Base-by-base conservation (phyloP, 2,113 vertebrate species). In the Percina caprodes region DNA sequence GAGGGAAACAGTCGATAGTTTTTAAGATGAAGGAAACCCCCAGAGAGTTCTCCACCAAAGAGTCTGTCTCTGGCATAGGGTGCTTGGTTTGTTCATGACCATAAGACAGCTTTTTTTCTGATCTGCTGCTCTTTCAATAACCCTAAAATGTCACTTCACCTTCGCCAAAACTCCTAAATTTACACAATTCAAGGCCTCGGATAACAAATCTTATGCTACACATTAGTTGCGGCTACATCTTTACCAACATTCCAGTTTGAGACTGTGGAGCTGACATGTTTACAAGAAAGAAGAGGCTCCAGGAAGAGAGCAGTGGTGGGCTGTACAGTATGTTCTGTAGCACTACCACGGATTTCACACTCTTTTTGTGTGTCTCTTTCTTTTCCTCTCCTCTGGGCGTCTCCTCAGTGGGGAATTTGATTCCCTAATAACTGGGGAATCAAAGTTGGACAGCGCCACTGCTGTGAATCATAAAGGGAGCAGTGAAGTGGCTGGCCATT, bases 391-490 rank as follows among this genome's bases (percentile, higher is more conserved):
- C 86, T 90, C 86, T 84, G 91, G 88, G 86, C 92, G 72, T 87
- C 72, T 69, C 80, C 92, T 83, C 90, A 90, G 89, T 86, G 80
- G 89, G 90, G 89, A 87, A 88, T 87, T 90, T 54, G 75, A 90
- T 86, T 93, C 86, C 86, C 86, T 91, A 92, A 94, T 93, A 90
- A 93, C 89, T 90, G 85, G 85, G 82, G 92, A 94, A 92, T 94
- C 90, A 92, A 93, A 94, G 92, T 90, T 91, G 86, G 86, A 91
- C 90, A 93, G 91, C 91, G 71, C 83, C 86, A 90, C 91, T 86
- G 89, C 91, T 90, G 90, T 79, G 89, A 84, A 52, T 59, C 91
- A 93, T 92, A 93, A 93, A 93, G 87, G 88, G 84, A 52, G 87
- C 92, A 90, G 88, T 77, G 82, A 86, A 89, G 89, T 89, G 89